Base-by-base conservation (phyloP, 2,797 vertebrate genomes). In the Diplodus sargus region DNA sequence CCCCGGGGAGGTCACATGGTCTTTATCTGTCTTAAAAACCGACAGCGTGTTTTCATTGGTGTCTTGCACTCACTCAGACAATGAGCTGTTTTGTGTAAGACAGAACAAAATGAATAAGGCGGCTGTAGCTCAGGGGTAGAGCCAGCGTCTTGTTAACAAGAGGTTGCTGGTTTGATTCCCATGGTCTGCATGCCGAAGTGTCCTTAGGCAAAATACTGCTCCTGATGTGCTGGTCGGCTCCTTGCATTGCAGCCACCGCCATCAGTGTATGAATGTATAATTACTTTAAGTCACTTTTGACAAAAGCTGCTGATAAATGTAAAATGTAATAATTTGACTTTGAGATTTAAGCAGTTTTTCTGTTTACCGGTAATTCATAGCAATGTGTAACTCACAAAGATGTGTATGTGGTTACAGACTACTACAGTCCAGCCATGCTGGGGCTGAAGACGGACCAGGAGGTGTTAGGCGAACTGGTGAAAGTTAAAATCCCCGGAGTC, bases 401-500 rank as follows among this genome's bases (percentile, higher is more conserved):
- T 70, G 25, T 68, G 62, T 43, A 28, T 59, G 17, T 70, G 73
- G 7, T 57, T 67, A 0, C 77, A 99, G 98, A 99, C 86, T 99
- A 99, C 89, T 99, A 99, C 85, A 96, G 95, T 87, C 96, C 96
- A 6, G 94, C 92, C 23, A 99, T 99, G 98, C 61, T 97, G 88
- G 98, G 98, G 12, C 94, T 99, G 78, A 97, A 97, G 93, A 97
- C 88, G 0, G 98, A 99, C 89, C 98, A 99, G 90, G 97, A 99
- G 80, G 98, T 98, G 20, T 93, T 99, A 1, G 97, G 97, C 43
- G 96, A 98, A 86, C 95, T 99, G 79, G 97, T 99, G 74, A 97
- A 93, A 85, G 79, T 93, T 53, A 99, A 98, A 92, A 75, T 95
- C 60, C 98, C 97, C 0, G 90, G 90, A 0, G 97, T 99, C 53